Percentiles rank a stretch among this genome's conserved stretches.
Conservation (phyloP, 2,797 vertebrate species). For the Eulemur rubriventer region DNA sequence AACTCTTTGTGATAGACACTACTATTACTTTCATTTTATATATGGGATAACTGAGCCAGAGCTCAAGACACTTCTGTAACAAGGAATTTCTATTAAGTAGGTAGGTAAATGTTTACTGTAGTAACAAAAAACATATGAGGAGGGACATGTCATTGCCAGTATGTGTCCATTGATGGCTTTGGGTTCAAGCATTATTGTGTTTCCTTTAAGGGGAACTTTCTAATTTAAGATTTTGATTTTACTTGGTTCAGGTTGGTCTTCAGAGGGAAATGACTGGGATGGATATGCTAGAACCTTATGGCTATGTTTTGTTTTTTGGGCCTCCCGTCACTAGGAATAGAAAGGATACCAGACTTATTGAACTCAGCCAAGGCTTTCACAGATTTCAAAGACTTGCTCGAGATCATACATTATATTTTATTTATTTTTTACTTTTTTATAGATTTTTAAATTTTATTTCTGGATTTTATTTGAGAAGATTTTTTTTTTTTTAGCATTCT, state of each 20-base stretch:
- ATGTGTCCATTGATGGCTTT: not conserved
- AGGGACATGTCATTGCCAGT: not conserved
- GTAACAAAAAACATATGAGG: not conserved
- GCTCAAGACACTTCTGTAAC: not conserved
- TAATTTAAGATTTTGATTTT: slow-evolving; percentile 15
- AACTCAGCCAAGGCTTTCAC: not conserved
- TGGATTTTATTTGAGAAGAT: not conserved
- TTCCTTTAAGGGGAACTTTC: not conserved
- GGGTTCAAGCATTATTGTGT: not conserved
- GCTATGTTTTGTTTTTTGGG: not conserved
- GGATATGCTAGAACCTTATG: not conserved
- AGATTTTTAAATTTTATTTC: not conserved
- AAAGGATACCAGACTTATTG: not conserved
- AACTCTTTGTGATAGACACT: not conserved
- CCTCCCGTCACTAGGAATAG: not conserved
- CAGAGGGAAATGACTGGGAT: not conserved
- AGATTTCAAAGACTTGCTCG: not conserved
- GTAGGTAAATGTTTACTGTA: not conserved
- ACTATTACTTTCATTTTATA: not conserved
- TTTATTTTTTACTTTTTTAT: too few species aligned
- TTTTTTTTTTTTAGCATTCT: not conserved
- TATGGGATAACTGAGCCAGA: not conserved
- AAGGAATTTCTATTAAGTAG: not conserved
- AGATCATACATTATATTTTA: not conserved
- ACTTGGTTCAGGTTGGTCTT: not conserved